These are phyloP conservation scores for Heliconius congener DNA, from an alignment of 1,140 invertebrate genomes.

Conservation along the genomic window DNA sequence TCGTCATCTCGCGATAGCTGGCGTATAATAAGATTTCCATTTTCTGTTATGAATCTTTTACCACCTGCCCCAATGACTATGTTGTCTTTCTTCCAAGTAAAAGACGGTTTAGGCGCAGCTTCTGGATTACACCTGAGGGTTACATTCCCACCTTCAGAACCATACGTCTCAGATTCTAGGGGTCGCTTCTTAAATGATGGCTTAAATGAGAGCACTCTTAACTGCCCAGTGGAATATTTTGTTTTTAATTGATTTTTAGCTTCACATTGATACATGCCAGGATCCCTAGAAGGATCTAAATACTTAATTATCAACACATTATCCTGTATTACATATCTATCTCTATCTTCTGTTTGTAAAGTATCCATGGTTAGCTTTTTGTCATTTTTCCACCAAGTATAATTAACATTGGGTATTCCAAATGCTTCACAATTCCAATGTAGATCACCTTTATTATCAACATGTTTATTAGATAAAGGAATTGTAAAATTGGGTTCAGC, in stretches of 20 bases:
- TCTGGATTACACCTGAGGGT: conserved; percentile 96
- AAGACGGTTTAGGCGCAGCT: conserved; percentile 94
- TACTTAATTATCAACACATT: conserved; percentile 93
- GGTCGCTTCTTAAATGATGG: conserved; percentile 96
- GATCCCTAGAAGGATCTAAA: conserved; percentile 89
- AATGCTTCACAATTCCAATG: conserved; percentile 98
- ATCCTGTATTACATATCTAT: conserved; percentile 90
- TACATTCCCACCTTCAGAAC: conserved; percentile 94
- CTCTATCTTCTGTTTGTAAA: conserved; percentile 85
- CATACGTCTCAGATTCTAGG: conserved; percentile 93
- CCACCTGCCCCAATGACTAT: conserved; percentile 90
- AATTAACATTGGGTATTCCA: conserved; percentile 96
- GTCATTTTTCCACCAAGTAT: conserved; percentile 96
- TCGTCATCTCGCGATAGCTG: conserved; percentile 93
- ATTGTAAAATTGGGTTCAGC: conserved; percentile 97
- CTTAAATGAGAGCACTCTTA: conserved; percentile 92
- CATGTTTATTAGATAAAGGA: conserved; percentile 92
- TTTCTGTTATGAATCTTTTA: conserved; percentile 89
- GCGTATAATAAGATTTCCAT: conserved; percentile 92
- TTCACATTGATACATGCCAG: conserved; percentile 98
- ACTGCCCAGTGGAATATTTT: conserved; percentile 93
- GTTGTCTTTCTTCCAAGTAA: conserved; percentile 96
- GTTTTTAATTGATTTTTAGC: conserved; percentile 94
- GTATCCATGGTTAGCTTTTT: conserved; percentile 85
- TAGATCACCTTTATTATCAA: conserved; percentile 91